Base-by-base conservation (phyloP, 2,888 invertebrate species). In the Ferdinandea cuprea region DNA sequence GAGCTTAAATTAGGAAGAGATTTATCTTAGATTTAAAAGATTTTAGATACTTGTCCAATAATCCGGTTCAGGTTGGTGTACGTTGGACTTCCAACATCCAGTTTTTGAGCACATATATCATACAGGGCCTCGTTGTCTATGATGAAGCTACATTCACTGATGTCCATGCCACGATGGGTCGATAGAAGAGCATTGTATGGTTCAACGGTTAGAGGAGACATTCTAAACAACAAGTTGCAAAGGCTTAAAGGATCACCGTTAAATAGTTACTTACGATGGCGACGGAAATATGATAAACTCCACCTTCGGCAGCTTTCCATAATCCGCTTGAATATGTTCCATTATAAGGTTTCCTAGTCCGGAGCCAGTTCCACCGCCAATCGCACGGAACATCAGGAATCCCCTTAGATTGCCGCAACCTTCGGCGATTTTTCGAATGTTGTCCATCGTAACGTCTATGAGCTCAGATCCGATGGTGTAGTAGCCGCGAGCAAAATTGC, bases 221-320 rank as follows among this genome's bases (percentile, higher is more conserved):
- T 93, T 91, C 90, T 90, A 35, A 11, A 1, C 3, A 9, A 1
- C 3, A 40, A 37, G 1, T n/a, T 21, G n/a, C n/a, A n/a, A n/a
- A n/a, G n/a, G n/a, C n/a, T n/a, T n/a, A n/a, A n/a, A n/a, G n/a
- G n/a, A n/a, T n/a, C n/a, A n/a, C n/a, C n/a, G n/a, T n/a, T n/a
- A n/a, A n/a, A n/a, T n/a, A n/a, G n/a, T n/a, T n/a, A 85, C 88
- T 87, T 85, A 90, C 89, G 92, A 94, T 0, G 97, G 97, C 1
- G 97, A 94, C n/a, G 98, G 97, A 91, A 96, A 97, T 65, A 98
- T 92, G 0, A 94, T 92, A 87, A 93, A 95, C 88, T 95, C 95
- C n/a, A 95, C 88, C 88, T 93, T 93, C 0, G 93, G 91, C 52
- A 92, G 90, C 87, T 94, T 95, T 11, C 93, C 93, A 88, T 94